Conservation (phyloP, 2,797 vertebrate species). For the Tenualosa thibaudeaui region DNA sequence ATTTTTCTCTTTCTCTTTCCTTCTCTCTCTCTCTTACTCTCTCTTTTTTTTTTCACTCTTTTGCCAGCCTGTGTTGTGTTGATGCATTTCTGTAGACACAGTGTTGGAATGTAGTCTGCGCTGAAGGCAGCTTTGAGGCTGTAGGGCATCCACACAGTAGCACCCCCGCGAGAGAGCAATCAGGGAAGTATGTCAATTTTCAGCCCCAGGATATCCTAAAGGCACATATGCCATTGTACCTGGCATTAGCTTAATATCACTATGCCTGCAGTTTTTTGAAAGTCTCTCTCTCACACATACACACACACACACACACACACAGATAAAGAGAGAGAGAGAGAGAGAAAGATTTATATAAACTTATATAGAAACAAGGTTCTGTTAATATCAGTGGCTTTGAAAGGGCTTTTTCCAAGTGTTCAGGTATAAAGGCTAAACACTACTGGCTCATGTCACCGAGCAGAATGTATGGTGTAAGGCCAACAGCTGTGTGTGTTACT, state of each 20-base stretch:
- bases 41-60: not conserved
- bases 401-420: not conserved
- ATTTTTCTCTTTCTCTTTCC: not conserved
- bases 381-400: not conserved
- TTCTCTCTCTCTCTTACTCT: not conserved
- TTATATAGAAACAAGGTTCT: not conserved
- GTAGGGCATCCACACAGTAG: not conserved
- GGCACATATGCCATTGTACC: constrained; percentile 19
- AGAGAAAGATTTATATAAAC: not conserved
- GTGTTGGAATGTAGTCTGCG: not conserved
- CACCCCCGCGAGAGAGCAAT: not conserved
- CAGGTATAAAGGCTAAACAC: not conserved
- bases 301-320: not conserved
- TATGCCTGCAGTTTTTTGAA: not conserved
- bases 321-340: not conserved
- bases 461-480: not conserved
- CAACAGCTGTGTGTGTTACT: not conserved
- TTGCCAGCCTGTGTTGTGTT: not conserved
- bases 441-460: not conserved
- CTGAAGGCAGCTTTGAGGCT: not conserved
- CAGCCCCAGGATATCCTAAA: constrained; percentile 3
- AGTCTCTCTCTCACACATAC: not conserved
- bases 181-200: constrained; percentile 3
- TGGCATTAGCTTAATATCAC: not conserved
- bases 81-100: not conserved